These are phyloP conservation scores for Seriola quinqueradiata DNA, from an alignment of 2,113 vertebrate genomes.

Conservation along the genomic window DNA sequence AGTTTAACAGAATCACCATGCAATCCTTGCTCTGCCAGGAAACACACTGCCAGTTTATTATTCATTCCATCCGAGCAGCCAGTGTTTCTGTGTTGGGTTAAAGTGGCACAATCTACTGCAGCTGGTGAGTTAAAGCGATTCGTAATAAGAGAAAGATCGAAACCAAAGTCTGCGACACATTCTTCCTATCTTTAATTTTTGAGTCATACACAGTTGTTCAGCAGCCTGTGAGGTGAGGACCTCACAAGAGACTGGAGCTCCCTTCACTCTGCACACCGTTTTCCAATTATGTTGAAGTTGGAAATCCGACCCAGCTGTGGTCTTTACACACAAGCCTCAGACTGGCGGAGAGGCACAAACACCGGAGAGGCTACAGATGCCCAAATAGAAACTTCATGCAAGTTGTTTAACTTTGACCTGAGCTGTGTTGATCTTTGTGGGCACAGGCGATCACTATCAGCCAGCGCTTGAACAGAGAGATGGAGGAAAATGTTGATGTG, in stretches of 20 bases:
- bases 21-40: background rate
- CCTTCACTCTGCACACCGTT: constrained; percentile 7
- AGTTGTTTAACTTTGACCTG: background rate
- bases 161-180: constrained; percentile 5
- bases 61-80: background rate
- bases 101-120: background rate
- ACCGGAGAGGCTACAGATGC: no score
- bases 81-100: constrained; percentile 2
- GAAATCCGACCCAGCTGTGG: constrained; percentile 11
- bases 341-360: background rate
- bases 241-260: background rate
- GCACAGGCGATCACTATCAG: no score
- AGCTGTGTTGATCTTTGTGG: no score
- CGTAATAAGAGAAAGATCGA: background rate
- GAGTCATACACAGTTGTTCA: background rate
- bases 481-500: no score
- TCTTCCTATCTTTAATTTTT: background rate
- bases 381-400: no score
- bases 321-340: background rate
- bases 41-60: background rate
- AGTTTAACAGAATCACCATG: background rate
- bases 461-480: no score
- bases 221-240: constrained; percentile 7
- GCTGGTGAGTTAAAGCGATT: constrained; percentile 15
- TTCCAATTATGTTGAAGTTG: background rate